Evolutionary conservation across 2,797 vertebrate genomes (phyloP).

Genomic region (Anguilla anguilla): DNA sequence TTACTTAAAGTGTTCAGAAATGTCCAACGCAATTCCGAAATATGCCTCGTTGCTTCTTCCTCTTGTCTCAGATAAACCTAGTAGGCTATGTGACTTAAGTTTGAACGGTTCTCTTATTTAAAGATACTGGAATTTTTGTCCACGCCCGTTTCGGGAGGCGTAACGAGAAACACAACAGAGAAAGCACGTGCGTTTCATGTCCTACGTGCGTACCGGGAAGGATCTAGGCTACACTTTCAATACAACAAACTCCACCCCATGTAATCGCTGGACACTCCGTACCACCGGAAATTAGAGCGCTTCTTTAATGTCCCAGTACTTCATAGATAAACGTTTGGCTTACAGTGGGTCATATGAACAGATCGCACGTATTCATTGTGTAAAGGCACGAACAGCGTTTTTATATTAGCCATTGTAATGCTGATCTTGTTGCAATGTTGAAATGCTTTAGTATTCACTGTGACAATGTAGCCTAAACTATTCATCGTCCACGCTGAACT

Average conservation of each 20-base stretch:
- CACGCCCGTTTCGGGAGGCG: slow-evolving; percentile 52
- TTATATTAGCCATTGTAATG: no score
- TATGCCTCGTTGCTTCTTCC: slow-evolving; percentile 12
- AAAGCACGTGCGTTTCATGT: neutral
- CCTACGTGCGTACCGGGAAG: neutral
- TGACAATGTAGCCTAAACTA: no score
- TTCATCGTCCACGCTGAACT: no score
- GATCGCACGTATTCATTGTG: neutral
- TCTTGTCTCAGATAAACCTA: neutral
- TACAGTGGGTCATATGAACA: neutral
- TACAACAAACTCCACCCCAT: neutral
- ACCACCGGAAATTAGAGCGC: no score
- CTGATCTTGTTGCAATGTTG: no score
- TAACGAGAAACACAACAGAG: slow-evolving; percentile 62
- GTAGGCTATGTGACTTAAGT: neutral
- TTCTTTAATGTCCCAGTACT: neutral
- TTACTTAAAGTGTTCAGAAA: slow-evolving; percentile 51
- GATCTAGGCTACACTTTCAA: neutral
- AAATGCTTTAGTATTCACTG: no score
- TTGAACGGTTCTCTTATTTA: slow-evolving; percentile 50
- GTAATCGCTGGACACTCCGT: neutral
- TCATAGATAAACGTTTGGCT: neutral
- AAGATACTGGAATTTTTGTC: slow-evolving; percentile 33
- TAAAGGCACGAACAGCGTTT: neutral
- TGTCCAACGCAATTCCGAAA: slow-evolving; percentile 38